phyloP scores from a whole-genome alignment of 1,140 invertebrate species.

The Trigoniulus corallinus region DNA sequence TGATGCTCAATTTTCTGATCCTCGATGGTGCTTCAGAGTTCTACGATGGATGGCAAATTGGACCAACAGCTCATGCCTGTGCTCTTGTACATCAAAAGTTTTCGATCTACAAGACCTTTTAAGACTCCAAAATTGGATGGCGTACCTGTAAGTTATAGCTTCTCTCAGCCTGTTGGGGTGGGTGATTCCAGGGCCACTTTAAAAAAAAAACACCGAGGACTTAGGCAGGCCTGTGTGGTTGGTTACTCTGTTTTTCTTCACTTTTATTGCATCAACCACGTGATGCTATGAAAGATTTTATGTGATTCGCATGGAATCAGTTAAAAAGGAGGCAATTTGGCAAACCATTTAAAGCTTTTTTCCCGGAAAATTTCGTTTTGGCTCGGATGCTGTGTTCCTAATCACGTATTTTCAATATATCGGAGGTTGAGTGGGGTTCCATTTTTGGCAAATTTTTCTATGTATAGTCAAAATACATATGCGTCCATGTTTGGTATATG shows the following conservation, averaged over 20 bases:
- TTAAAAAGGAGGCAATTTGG: too few species aligned
- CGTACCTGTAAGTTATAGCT: background rate
- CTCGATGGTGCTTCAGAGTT: too few species aligned
- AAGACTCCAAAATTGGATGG: background rate
- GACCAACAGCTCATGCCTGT: constrained; percentile 3
- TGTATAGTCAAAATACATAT: too few species aligned
- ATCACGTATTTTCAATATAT: too few species aligned
- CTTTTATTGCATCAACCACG: background rate
- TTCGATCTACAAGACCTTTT: background rate
- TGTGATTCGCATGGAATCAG: background rate
- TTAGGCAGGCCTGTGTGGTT: background rate
- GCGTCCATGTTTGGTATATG: too few species aligned
- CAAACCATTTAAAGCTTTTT: too few species aligned
- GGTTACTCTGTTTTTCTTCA: background rate
- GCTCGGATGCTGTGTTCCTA: too few species aligned
- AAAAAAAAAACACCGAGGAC: background rate
- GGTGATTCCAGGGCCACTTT: background rate
- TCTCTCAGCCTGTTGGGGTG: background rate
- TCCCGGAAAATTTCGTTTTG: too few species aligned
- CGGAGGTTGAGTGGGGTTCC: too few species aligned
- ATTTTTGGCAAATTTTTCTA: too few species aligned
- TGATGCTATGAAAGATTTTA: background rate
- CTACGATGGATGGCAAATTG: constrained; percentile 2
- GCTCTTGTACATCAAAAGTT: constrained; percentile 4
- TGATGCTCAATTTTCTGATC: too few species aligned